Base-by-base conservation (phyloP, 37 sponge, comb jelly and placozoan genomes). In the Theonella swinhoei region DNA sequence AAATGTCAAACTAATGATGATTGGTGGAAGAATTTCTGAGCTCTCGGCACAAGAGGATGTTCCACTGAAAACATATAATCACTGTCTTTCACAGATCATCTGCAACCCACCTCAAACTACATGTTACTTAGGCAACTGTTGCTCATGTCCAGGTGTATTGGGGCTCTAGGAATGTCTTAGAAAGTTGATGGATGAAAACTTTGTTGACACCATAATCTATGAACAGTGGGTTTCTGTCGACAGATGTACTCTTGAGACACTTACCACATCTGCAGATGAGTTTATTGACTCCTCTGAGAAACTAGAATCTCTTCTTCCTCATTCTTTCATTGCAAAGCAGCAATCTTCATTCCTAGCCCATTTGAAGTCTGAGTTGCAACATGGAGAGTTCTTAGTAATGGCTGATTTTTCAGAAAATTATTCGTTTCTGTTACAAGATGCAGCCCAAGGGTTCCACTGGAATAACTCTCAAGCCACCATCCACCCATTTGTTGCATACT, bases 1-100 rank as follows among this genome's bases (percentile, higher is more conserved):
- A 37, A 88, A 88, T 77, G 89, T 82, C 17, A 88, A 82, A 42
- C 72, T 82, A 0, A 75, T 88, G 72, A 43, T 88, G n/a, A 24
- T 36, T n/a, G 78, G 87, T 72, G 42, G 24, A 36, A 78, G 72
- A 67, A 26, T 68, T 14, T 30, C 24, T 20, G 24, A 80, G 20
- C 32, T 68, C 20, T 34, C 80, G 26, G 30, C 68, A 5, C 39
- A 40, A 28, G 42, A 68, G 28, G 58, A 25, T 32, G 29, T 58
- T 1, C 28, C 25, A 25, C 58, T 75, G 35, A 29, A 22, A 30
- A 25, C 38, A 4, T 85, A 85, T 54, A 36, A 77, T 25, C 64
- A 59, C 29, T 80, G 68, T 39, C 26, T 68, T 24, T 43, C 80
- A 43, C 28, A 40, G 42, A 39, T 80, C 31, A 42, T 67, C 17